Evolutionary conservation across 2,888 invertebrate genomes (phyloP), one percentile per base, ranked within the genome.

Genomic region (Cotesia congregata): DNA sequence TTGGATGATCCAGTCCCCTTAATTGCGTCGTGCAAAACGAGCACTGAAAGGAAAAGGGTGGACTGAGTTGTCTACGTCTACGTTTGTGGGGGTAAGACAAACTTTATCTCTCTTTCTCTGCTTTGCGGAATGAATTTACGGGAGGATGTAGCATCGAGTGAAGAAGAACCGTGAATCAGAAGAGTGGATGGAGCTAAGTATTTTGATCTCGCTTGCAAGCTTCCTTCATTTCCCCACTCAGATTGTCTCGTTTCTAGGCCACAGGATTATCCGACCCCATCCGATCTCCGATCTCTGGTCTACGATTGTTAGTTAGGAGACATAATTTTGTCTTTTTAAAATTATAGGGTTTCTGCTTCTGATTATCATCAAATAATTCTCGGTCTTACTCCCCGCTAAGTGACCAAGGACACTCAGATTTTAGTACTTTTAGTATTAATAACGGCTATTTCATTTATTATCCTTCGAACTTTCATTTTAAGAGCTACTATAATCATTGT

Each of bases 1-100:
- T 77, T 77, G 77, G 74, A 77, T 77, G 77, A 77, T 77, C 77
- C 74, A 73, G 38, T 70, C 74, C 77, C 74, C 77, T 77, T 77
- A 77, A 77, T 77, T 77, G 77, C 77, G 40, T 77, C 74, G 74
- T 67, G 77, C 61, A 70, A 68, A 68, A 62, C 17, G 68, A 67
- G 6, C 61, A 30, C 20, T 30, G 68, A 50, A 38, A 65, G 67
- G 40, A 65, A 41, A 67, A 17, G 71, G 67, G 65, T 73, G 59
- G 65, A 50, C 50, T 12, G 50, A 50, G 50, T 50, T 12, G 12
- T 50, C 50, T 50, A 50, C 9, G 7, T 50, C 50, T 50, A 12
- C 12, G 7, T 12, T 12, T 12, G 9, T 50, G 50, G 4, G 12
- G 50, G 50, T 12, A 50, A 50, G 50, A 50, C 50, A 12, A 12